Base-by-base conservation (phyloP, 1,140 invertebrate genomes). In the Asobara japonica region DNA sequence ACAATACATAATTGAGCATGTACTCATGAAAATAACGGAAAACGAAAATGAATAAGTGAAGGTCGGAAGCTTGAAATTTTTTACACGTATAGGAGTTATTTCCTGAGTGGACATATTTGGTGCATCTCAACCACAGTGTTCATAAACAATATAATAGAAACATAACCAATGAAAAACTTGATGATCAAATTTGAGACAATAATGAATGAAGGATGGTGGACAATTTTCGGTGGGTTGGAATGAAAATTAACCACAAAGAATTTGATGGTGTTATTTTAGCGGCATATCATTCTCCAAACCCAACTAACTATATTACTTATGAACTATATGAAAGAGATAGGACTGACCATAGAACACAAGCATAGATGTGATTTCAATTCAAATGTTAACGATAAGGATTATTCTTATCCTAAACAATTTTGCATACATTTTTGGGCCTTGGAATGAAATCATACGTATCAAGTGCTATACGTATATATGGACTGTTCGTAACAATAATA, bases 281-380 rank as follows among this genome's bases (percentile, higher is more conserved):
- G 67, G 31, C 67, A 7, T 67, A 73, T 25, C 71, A 67, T 51
- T 73, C 71, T 61, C 71, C 71, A 8, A 73, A 64, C 41, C 7
- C 16, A 25, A 73, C 51, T 22, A 25, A 73, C 61, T 64, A 7
- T 22, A n/a, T 22, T 38, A 36, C 67, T 66, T 68, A 60, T 73
- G 8, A 48, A 66, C 16, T n/a, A 25, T 27, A 61, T 73, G 22
- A 38, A 13, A 8, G 31, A 67, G 11, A 64, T 68, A 60, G 36
- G 36, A 10, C 64, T 67, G 13, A 38, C n/a, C 3, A 8, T 73
- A n/a, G 16, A 68, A 13, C 6, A 41, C 7, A 41, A 38, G 1
- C 1, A 33, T 29, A 20, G 36, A 25, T 51, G 69, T 11, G 69
- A 70, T 20, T 70, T 71, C 41, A 71, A 71, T 30, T 64, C 64